Percentiles rank a stretch among this genome's conserved stretches.
These are phyloP conservation scores for Vulpes lagopus DNA, from an alignment of 2,113 vertebrate genomes.

Conservation along the genomic window DNA sequence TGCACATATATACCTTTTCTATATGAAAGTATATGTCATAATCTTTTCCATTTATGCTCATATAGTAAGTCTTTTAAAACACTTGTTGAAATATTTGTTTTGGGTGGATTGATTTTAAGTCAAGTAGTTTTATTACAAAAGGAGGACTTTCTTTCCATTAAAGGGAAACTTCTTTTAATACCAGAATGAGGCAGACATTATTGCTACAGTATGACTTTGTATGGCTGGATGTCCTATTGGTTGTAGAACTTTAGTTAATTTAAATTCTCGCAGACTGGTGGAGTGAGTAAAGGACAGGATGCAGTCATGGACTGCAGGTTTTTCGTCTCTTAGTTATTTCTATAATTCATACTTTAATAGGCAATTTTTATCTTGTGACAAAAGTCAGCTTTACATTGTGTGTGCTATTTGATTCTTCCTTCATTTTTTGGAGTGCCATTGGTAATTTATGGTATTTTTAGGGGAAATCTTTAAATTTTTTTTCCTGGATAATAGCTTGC, in stretches of 20 bases:
- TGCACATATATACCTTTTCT: not conserved
- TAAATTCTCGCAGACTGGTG: not conserved
- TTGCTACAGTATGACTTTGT: not conserved
- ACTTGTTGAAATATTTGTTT: slow-evolving; percentile 33
- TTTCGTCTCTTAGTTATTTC: not conserved
- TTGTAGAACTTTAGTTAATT: not conserved
- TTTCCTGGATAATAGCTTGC: slow-evolving; percentile 82
- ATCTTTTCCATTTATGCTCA: slow-evolving; percentile 14
- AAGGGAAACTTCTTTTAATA: slow-evolving; percentile 29
- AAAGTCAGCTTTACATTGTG: slow-evolving; percentile 75
- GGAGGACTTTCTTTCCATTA: slow-evolving; percentile 1
- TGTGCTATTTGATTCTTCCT: slow-evolving; percentile 78
- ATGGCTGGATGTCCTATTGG: not conserved
- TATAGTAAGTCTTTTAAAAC: slow-evolving; percentile 46
- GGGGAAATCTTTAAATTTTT: slow-evolving; percentile 82
- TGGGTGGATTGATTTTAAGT: not conserved
- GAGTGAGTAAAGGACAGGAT: not conserved
- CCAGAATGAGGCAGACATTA: not conserved
- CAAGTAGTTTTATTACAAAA: slow-evolving; percentile 34
- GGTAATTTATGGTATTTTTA: slow-evolving; percentile 84
- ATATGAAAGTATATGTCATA: not conserved
- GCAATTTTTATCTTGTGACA: slow-evolving; percentile 28
- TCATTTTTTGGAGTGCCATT: slow-evolving; percentile 79
- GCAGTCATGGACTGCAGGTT: not conserved
- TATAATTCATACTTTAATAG: not conserved